Conservation (phyloP, 2,113 vertebrate species). For the Edolisoma coerulescens region DNA sequence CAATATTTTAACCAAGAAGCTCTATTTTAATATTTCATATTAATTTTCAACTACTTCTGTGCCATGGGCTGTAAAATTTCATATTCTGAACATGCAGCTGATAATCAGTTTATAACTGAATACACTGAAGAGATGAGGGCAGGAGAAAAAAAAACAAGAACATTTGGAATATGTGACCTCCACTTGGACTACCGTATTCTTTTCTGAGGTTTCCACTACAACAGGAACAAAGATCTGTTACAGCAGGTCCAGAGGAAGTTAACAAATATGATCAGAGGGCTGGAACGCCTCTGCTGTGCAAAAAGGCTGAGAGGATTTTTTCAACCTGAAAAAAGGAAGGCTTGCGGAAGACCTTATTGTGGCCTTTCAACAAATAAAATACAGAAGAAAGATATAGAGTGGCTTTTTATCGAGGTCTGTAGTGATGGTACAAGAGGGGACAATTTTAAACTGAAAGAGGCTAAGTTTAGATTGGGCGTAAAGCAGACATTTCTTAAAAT, state of each 20-base stretch:
- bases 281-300: not conserved
- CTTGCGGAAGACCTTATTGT: fast-evolving
- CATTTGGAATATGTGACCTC: fast-evolving
- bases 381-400: not conserved
- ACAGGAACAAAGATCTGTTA: not conserved
- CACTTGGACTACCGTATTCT: not conserved
- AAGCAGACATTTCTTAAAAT: fast-evolving
- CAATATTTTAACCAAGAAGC: not conserved
- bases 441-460: not conserved
- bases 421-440: not conserved
- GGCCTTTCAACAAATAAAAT: not conserved
- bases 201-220: not conserved
- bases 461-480: not conserved
- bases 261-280: not conserved
- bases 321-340: not conserved
- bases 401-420: not conserved
- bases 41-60: not conserved
- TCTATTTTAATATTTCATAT: not conserved
- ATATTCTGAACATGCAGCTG: not conserved
- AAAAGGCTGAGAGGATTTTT: not conserved
- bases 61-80: not conserved
- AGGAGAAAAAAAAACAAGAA: too few species aligned
- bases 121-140: not conserved
- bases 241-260: not conserved
- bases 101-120: not conserved